Conservation (phyloP, 1,140 invertebrate genomes). For the Harpegnathos saltator region DNA sequence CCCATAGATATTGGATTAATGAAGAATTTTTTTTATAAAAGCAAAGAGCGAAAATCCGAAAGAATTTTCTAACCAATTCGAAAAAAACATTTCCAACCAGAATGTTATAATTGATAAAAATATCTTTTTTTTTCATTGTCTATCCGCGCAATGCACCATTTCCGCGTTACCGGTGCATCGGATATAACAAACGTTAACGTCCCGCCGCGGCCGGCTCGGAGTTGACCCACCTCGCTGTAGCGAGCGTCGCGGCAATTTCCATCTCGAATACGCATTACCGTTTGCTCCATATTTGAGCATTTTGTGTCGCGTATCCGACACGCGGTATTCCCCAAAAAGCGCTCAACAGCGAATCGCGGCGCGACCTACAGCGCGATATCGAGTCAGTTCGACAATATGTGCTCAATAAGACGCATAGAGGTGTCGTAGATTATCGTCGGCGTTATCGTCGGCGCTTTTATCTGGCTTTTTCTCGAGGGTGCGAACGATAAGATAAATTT, state of each 20-base stretch:
- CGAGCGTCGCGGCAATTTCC: background rate
- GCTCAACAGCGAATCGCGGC: background rate
- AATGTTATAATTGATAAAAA: background rate
- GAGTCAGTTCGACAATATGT: background rate
- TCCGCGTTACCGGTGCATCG: background rate
- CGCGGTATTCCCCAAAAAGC: background rate
- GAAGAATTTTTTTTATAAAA: too few relatives aligned
- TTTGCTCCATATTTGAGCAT: background rate
- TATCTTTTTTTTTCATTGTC: background rate
- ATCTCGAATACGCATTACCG: background rate
- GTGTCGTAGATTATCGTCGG: conserved; percentile 25
- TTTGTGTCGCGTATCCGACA: background rate
- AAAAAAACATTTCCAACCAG: too few relatives aligned
- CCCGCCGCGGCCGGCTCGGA: background rate
- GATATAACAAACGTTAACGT: background rate
- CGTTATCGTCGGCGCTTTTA: conserved; percentile 43
- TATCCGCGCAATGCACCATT: background rate
- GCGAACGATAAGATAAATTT: conserved; percentile 50
- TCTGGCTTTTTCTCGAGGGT: conserved; percentile 1
- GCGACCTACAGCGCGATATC: background rate
- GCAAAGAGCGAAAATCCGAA: too few relatives aligned
- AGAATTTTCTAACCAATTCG: too few relatives aligned
- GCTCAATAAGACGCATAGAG: background rate
- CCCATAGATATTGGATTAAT: too few relatives aligned
- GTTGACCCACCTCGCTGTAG: background rate